A percentile compares a stretch with the other conserved stretches of the same genome.
Conservation (phyloP, 1,140 invertebrate genomes). For the Doryteuthis pealeii region DNA sequence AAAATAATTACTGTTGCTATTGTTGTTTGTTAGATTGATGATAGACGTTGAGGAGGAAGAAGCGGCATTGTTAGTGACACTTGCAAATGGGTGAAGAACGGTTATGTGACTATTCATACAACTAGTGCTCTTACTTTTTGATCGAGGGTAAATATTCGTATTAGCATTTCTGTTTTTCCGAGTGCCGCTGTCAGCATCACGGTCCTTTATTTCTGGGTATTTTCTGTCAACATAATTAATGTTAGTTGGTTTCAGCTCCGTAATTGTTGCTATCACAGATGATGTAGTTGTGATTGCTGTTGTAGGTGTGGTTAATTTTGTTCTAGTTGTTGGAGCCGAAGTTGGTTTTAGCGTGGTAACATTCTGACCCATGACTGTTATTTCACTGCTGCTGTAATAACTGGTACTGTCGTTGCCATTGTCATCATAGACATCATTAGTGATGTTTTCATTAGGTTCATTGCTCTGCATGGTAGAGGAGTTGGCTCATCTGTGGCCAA, state of each 20-base stretch:
- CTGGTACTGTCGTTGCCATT: too few relatives aligned
- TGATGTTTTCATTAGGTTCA: too few relatives aligned
- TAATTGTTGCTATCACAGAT: neutral
- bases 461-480: too few relatives aligned
- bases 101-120: neutral
- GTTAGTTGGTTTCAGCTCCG: neutral
- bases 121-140: neutral
- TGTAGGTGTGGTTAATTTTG: too few relatives aligned
- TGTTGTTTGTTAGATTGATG: too few relatives aligned
- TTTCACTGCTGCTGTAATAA: too few relatives aligned
- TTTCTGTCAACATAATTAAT: neutral
- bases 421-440: too few relatives aligned
- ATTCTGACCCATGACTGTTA: too few relatives aligned
- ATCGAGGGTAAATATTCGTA: neutral
- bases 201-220: neutral
- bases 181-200: neutral
- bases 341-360: too few relatives aligned
- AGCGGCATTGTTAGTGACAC: neutral
- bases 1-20: too few relatives aligned
- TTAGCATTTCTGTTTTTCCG: neutral
- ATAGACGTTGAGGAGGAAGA: too few relatives aligned
- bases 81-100: neutral
- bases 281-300: neutral
- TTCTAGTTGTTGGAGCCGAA: neutral
- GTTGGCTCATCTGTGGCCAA: too few relatives aligned